These are phyloP conservation scores for Augochlora pura DNA, from an alignment of 1,140 invertebrate species.

Conservation along the genomic window DNA sequence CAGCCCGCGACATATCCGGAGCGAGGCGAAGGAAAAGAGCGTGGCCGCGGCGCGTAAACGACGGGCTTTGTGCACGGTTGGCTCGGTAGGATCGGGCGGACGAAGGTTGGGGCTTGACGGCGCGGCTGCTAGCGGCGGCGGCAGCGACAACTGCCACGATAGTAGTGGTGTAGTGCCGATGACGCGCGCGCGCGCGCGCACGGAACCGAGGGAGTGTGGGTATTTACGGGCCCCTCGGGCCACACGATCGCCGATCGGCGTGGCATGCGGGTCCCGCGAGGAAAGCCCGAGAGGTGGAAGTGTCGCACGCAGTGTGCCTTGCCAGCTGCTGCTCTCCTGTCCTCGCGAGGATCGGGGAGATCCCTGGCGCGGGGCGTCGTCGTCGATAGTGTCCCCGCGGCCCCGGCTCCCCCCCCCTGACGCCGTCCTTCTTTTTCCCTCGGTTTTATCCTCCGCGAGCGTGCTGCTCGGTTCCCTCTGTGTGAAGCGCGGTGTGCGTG, in stretches of 20 bases:
- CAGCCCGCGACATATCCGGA: slow-evolving; percentile 52
- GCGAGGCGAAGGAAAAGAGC: slow-evolving; percentile 41
- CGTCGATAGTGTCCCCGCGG: slow-evolving; percentile 35
- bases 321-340: slow-evolving; percentile 71
- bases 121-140: too few relatives aligned
- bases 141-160: too few relatives aligned
- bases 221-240: slow-evolving; percentile 55
- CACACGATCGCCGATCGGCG: slow-evolving; percentile 69
- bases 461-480: too few relatives aligned
- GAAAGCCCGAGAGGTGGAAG: slow-evolving; percentile 65
- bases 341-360: slow-evolving; percentile 46
- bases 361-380: slow-evolving; percentile 50
- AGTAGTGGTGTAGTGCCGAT: not conserved
- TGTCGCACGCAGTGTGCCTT: slow-evolving; percentile 68
- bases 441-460: too few relatives aligned
- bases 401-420: not conserved
- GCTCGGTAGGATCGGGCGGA: slow-evolving; percentile 4
- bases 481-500: slow-evolving; percentile 31
- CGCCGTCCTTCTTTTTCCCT: not conserved
- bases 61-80: slow-evolving; percentile 13
- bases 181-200: slow-evolving; percentile 15
- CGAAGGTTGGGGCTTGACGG: slow-evolving; percentile 9
- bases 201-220: not conserved
- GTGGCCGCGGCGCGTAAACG: not conserved
- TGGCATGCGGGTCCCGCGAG: slow-evolving; percentile 75